Evolutionary conservation across 1,140 invertebrate genomes (phyloP).

Genomic region (Halictus rubicundus): DNA sequence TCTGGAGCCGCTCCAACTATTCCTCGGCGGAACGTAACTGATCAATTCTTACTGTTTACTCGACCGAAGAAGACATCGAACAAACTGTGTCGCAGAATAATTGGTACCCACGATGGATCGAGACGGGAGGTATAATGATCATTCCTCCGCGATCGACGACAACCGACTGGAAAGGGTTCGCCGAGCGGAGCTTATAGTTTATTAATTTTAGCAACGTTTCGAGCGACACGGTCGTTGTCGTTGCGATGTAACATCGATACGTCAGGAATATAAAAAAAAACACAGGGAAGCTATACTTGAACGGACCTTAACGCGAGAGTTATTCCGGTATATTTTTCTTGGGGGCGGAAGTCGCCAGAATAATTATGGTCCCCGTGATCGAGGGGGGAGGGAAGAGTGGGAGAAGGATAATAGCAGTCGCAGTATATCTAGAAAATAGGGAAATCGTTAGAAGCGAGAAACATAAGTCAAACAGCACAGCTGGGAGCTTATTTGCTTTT

Average conservation of each 20-base stretch:
- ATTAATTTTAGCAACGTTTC: constrained; percentile 1
- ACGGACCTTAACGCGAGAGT: neutral
- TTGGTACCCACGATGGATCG: too few relatives aligned
- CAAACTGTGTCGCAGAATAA: too few relatives aligned
- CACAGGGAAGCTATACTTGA: neutral
- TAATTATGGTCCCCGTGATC: neutral
- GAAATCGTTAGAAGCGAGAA: neutral
- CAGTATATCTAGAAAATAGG: neutral
- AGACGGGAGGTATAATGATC: too few relatives aligned
- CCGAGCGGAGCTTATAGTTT: constrained; percentile 4
- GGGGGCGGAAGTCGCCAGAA: neutral
- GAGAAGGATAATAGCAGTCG: neutral
- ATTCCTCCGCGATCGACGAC: neutral
- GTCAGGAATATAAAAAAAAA: neutral
- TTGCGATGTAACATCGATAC: too few relatives aligned
- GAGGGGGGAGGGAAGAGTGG: too few relatives aligned
- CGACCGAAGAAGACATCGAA: too few relatives aligned
- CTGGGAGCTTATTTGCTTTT: neutral
- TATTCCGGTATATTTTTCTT: neutral
- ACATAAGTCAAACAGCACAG: neutral
- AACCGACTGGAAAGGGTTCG: neutral
- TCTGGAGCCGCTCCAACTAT: neutral
- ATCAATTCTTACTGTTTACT: too few relatives aligned
- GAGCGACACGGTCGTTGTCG: too few relatives aligned
- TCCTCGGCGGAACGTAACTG: neutral